Conservation (phyloP, 1,140 invertebrate genomes). For the Neodiprion pinetum region DNA sequence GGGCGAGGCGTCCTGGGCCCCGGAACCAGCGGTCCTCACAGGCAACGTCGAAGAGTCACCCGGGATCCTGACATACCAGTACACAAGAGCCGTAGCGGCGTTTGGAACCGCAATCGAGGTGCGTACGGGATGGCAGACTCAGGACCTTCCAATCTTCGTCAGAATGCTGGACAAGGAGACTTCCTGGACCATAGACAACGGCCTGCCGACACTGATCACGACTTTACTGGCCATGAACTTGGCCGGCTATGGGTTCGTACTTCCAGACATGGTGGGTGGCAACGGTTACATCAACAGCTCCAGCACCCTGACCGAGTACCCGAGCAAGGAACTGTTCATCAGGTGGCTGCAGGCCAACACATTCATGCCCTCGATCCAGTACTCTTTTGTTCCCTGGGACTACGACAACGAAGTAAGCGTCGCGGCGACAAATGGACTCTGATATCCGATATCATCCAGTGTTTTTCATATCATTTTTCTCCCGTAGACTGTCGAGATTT, state of each 20-base stretch:
- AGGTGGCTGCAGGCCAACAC: conserved; percentile 84
- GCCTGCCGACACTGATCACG: conserved; percentile 75
- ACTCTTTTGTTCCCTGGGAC: conserved; percentile 83
- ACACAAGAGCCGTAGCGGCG: conserved; percentile 66
- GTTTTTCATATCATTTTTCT: conserved; percentile 17
- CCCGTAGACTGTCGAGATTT: conserved; percentile 65
- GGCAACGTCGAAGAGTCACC: conserved; percentile 61
- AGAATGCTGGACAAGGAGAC: conserved; percentile 85
- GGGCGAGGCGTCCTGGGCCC: conserved; percentile 72
- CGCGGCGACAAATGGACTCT: background rate
- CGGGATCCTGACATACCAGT: conserved; percentile 66
- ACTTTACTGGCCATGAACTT: conserved; percentile 76
- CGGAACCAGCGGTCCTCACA: conserved; percentile 60
- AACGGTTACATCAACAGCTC: conserved; percentile 66
- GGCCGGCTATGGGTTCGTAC: conserved; percentile 80
- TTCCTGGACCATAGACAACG: conserved; percentile 77
- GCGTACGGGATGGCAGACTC: conserved; percentile 62
- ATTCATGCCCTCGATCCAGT: conserved; percentile 84
- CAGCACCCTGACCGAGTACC: conserved; percentile 54
- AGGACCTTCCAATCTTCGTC: conserved; percentile 76
- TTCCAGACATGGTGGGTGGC: conserved; percentile 89
- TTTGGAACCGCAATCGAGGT: conserved; percentile 76
- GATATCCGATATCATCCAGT: too few relatives aligned
- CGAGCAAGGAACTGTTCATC: conserved; percentile 79
- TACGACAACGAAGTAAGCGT: conserved; percentile 69